Percentiles rank a stretch among this genome's conserved stretches.
Evolutionary conservation across 37 sponge, comb jelly and placozoan species (phyloP).

Genomic region (Lycopodina hypogea): DNA sequence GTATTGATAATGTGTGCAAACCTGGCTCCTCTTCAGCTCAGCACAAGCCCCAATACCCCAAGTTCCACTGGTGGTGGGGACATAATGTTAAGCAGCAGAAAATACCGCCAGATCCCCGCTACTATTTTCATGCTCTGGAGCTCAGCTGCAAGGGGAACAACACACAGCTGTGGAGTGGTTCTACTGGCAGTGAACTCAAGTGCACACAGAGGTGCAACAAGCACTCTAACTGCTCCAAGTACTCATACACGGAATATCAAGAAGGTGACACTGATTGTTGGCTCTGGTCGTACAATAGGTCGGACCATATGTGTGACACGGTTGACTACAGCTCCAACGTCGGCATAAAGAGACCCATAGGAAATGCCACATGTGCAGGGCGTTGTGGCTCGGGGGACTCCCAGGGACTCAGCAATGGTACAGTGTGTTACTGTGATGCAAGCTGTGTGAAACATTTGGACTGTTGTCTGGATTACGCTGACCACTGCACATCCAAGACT

Average conservation of each 20-base stretch:
- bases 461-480: constrained; percentile 59
- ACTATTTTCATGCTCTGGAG: constrained; percentile 11
- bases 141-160: constrained; percentile 16
- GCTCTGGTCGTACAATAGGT: constrained; percentile 39
- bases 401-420: neutral
- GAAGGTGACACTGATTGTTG: constrained; percentile 25
- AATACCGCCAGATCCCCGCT: constrained; percentile 44
- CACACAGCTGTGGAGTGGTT: constrained; percentile 31
- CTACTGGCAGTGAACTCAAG: constrained; percentile 10
- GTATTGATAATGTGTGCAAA: neutral
- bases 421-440: constrained; percentile 48
- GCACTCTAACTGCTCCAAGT: constrained; percentile 26
- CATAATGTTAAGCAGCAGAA: constrained; percentile 8
- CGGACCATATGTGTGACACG: constrained; percentile 20
- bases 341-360: constrained; percentile 32
- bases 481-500: constrained; percentile 10
- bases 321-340: constrained; percentile 24
- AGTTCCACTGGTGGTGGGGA: constrained; percentile 61
- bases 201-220: constrained; percentile 18
- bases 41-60: constrained; percentile 11
- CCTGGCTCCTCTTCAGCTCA: constrained; percentile 4
- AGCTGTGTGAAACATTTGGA: constrained; percentile 42
- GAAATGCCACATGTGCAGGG: constrained; percentile 24
- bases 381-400: constrained; percentile 25
- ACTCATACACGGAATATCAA: constrained; percentile 15